These are phyloP conservation scores for Callithrix jacchus DNA, from an alignment of 2,113 vertebrate species.

Conservation along the genomic window DNA sequence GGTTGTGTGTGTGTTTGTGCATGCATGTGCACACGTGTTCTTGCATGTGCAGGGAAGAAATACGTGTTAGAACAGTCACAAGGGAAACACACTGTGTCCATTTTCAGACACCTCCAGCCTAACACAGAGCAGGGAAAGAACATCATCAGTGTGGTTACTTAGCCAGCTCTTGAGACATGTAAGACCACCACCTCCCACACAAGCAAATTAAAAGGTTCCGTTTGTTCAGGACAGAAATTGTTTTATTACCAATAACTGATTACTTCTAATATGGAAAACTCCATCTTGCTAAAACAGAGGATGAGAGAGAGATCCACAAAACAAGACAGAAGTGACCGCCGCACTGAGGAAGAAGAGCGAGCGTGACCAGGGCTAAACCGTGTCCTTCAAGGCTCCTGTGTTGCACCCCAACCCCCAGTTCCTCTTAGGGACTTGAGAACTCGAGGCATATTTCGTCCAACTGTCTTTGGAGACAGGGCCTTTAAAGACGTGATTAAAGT, in stretches of 20 bases:
- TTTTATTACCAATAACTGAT: neutral
- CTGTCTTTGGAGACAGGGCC: neutral
- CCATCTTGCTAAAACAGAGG: neutral
- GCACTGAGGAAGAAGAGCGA: no score
- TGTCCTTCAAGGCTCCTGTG: neutral
- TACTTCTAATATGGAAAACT: neutral
- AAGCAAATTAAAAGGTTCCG: neutral
- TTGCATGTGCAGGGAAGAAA: neutral
- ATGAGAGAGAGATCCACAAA: neutral
- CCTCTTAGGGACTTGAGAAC: no score
- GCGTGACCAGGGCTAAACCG: accelerated
- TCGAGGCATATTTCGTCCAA: no score
- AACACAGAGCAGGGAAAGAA: neutral
- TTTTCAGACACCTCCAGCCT: neutral
- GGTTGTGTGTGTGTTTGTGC: accelerated
- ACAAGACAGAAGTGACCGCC: neutral
- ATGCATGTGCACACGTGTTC: accelerated
- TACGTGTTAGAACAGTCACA: neutral
- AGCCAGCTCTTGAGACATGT: neutral
- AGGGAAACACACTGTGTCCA: neutral
- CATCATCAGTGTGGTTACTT: neutral
- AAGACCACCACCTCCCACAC: neutral
- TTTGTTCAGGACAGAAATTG: neutral
- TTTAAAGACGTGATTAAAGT: neutral
- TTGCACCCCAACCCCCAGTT: no score